Evolutionary conservation across 2,888 invertebrate species (phyloP).

Genomic region (Synanthedon vespiformis): DNA sequence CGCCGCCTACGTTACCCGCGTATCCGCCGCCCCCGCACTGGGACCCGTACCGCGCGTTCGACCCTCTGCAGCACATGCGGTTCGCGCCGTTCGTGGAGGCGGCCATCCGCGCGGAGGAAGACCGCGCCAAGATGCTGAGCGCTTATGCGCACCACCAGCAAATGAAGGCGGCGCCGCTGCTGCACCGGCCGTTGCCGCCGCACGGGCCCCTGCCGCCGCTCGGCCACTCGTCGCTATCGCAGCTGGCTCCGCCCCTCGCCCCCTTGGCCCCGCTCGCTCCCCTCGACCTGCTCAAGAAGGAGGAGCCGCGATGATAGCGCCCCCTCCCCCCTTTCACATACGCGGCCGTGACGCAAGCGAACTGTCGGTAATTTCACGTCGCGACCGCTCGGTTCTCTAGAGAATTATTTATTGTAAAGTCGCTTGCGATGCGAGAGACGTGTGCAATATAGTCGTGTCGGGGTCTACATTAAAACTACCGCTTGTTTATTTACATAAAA

Average conservation of each 20-base stretch:
- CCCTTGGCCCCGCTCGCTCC: conserved; percentile 52
- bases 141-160: conserved; percentile 76
- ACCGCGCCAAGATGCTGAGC: conserved; percentile 81
- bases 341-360: conserved; percentile 40
- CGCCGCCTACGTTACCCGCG: conserved; percentile 59
- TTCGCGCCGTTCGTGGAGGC: conserved; percentile 86
- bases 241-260: conserved; percentile 34
- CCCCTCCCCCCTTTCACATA: conserved; percentile 34
- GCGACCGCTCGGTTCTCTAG: conserved; percentile 49
- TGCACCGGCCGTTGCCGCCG: conserved; percentile 64
- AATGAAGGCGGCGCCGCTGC: conserved; percentile 56
- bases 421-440: conserved; percentile 45
- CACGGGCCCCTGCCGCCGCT: conserved; percentile 51
- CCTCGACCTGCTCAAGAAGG: conserved; percentile 72
- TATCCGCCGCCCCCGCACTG: conserved; percentile 72
- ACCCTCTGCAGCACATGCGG: conserved; percentile 75
- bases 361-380: conserved; percentile 33
- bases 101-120: conserved; percentile 81
- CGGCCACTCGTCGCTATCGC: conserved; percentile 60
- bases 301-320: conserved; percentile 69
- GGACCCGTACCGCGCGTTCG: conserved; percentile 80
- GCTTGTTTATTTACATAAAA: conserved; percentile 69
- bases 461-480: conserved; percentile 44
- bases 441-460: conserved; percentile 56
- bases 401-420: conserved; percentile 63